Evolutionary conservation across 2,113 vertebrate genomes (phyloP), one percentile per base, ranked within the genome.

Genomic region (Protomyctophum bolini): DNA sequence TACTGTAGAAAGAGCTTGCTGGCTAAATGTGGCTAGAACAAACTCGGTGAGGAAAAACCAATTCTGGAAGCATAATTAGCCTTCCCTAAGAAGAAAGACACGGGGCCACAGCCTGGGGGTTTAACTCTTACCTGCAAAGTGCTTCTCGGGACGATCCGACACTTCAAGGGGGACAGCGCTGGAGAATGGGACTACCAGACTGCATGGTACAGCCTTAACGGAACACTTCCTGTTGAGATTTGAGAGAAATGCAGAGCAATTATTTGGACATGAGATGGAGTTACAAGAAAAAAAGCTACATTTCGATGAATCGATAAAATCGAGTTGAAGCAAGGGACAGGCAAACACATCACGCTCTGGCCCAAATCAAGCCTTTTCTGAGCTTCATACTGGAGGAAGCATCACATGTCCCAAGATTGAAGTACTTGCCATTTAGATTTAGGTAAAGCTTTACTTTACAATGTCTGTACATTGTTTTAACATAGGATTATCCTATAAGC

Each of bases 1-100:
- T 41, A 6, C 33, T 41, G 33, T 63, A 80, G 68, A 79, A 58
- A 77, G 75, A 74, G 68, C 75, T 78, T 77, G 73, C 72, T 81
- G 72, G 77, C 73, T 87, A 80, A 81, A 86, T 85, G 82, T 90
- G 77, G 85, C 82, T 86, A 88, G 69, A 82, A 87, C 81, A 79
- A 15, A 61, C 51, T 69, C 66, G 41, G 45, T 41, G 64, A 52
- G 54, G 6, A 0, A 58, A 51, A 86, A 74, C 66, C 80, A 86
- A 83, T 85, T 87, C 82, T 75, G 69, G 76, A 86, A 85, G 83
- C 70, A 66, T 87, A 82, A 88, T 86, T 90, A 84, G 80, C 75
- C 72, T 88, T 88, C 79, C 0, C 47, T 73, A 73, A 77, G 73
- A 84, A 84, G 82, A 77, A 60, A 10, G 11, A 28, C 60, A 69